Conservation (phyloP, 2,113 vertebrate species). For the Cephalopholis sonnerati region DNA sequence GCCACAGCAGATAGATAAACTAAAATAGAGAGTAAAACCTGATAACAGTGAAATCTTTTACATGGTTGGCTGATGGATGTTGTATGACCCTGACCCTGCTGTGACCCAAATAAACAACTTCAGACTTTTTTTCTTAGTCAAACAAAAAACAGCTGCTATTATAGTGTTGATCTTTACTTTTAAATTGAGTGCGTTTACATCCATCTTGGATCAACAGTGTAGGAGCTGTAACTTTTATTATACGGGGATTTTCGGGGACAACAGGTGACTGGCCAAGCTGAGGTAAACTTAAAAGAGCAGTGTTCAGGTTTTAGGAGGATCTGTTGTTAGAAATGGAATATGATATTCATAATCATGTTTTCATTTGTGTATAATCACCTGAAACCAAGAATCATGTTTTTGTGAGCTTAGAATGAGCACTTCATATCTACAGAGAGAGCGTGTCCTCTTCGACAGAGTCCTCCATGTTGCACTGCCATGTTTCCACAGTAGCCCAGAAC, state of each 20-base stretch:
- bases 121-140: background rate
- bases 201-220: background rate
- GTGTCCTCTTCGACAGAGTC: no score
- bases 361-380: no score
- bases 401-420: no score
- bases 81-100: background rate
- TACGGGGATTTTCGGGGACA: background rate
- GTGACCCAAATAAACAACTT: conserved; percentile 4
- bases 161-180: background rate
- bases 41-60: background rate
- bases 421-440: no score
- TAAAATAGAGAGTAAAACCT: background rate
- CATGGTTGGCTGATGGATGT: background rate
- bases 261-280: background rate
- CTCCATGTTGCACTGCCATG: no score
- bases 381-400: no score
- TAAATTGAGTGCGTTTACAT: conserved; percentile 5
- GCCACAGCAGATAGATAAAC: background rate
- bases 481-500: no score
- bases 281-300: no score
- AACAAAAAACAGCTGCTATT: background rate
- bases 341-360: no score
- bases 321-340: no score
- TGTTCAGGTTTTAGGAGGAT: no score
- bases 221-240: background rate